These are phyloP conservation scores for Nestor notabilis DNA, from an alignment of 2,113 vertebrate species.

Conservation along the genomic window DNA sequence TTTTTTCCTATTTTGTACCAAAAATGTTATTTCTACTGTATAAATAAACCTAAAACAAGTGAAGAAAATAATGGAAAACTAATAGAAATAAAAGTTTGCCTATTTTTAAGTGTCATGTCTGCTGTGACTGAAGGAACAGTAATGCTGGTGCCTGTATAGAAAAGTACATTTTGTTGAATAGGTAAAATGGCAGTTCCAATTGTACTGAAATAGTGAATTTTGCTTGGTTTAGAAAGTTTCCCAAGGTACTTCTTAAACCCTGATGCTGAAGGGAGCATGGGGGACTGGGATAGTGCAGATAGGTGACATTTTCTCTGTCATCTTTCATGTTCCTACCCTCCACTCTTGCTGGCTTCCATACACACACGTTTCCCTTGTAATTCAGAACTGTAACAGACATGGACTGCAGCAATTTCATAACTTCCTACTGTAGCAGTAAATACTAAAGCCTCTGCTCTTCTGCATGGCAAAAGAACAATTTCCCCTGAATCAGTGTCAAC, in stretches of 20 bases:
- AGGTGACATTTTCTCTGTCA: background rate
- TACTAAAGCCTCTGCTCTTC: background rate
- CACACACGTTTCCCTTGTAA: background rate
- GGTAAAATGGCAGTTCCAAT: background rate
- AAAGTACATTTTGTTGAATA: background rate
- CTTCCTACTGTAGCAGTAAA: background rate
- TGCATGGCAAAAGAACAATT: background rate
- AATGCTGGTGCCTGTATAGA: background rate
- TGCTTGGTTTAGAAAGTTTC: background rate
- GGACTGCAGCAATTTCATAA: background rate
- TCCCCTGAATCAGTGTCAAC: background rate
- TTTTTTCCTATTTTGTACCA: background rate
- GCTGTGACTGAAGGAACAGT: background rate
- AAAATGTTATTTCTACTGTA: background rate
- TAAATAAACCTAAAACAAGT: background rate
- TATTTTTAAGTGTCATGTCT: background rate
- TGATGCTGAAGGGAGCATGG: background rate
- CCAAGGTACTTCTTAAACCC: background rate
- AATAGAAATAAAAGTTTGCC: background rate
- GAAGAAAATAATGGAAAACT: background rate
- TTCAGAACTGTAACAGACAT: background rate
- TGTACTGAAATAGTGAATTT: background rate
- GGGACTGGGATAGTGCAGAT: background rate
- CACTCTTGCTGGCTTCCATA: accelerated
- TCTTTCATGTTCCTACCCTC: background rate